A percentile compares a stretch with the other conserved stretches of the same genome.
Conservation (phyloP, 2,888 invertebrate genomes). For the Aleiodes testaceus region DNA sequence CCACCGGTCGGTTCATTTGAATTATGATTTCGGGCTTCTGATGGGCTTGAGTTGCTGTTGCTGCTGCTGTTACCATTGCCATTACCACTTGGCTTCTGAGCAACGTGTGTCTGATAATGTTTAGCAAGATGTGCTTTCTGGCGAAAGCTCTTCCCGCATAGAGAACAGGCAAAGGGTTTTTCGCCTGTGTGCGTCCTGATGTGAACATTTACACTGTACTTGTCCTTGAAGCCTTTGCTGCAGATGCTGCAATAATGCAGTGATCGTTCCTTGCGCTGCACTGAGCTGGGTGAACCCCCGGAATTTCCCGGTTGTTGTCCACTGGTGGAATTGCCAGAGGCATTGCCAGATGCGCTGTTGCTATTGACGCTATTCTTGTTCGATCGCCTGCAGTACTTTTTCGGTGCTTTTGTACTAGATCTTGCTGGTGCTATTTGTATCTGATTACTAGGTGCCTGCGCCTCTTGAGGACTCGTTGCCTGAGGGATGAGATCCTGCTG, state of each 20-base stretch:
- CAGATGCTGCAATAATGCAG: slow-evolving; percentile 95
- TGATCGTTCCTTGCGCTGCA: slow-evolving; percentile 89
- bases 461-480: slow-evolving; percentile 73
- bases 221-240: slow-evolving; percentile 94
- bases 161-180: slow-evolving; percentile 95
- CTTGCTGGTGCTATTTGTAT: slow-evolving; percentile 75
- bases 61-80: slow-evolving; percentile 74
- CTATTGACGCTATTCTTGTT: slow-evolving; percentile 74
- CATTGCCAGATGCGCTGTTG: slow-evolving; percentile 65
- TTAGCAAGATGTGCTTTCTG: slow-evolving; percentile 95
- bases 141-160: slow-evolving; percentile 94
- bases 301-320: slow-evolving; percentile 68
- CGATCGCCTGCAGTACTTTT: slow-evolving; percentile 82
- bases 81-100: slow-evolving; percentile 81
- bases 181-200: slow-evolving; percentile 98
- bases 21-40: slow-evolving; percentile 45
- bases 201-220: slow-evolving; percentile 98
- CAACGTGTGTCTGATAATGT: slow-evolving; percentile 94
- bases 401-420: slow-evolving; percentile 77
- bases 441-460: slow-evolving; percentile 72
- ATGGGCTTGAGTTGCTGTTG: slow-evolving; percentile 52
- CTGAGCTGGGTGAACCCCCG: slow-evolving; percentile 76
- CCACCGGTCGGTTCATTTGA: slow-evolving; percentile 48
- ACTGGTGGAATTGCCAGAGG: slow-evolving; percentile 57
- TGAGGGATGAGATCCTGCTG: slow-evolving; percentile 64